Evolutionary conservation across 2,888 invertebrate species (phyloP), one percentile per base, ranked within the genome.

Genomic region (Aethes cnicana): DNA sequence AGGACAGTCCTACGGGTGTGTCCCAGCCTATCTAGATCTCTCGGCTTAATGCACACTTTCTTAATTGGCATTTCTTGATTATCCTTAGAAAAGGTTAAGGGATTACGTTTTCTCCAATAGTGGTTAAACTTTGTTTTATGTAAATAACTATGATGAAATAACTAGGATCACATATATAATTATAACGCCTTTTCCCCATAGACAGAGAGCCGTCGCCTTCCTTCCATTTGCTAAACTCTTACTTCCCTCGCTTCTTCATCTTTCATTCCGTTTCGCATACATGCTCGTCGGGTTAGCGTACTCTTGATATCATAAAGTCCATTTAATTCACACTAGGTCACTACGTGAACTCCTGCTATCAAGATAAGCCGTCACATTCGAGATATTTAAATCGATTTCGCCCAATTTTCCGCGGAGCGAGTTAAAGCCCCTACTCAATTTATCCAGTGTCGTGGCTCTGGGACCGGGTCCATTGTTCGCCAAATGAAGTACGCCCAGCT

Each of bases 381-480:
- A 85, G 86, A 86, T 85, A 86, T 88, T 87, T 87, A 89, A 89
- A 89, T 89, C 86, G 88, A 89, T 88, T 89, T 87, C 78, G 81
- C 80, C 83, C 86, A 85, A 86, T 89, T 89, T 88, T 84, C 85
- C 85, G 81, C 81, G 81, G 83, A 79, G 79, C 84, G 71, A 77
- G 77, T 78, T 73, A 77, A 80, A 75, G 74, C 82, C 67, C 77
- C 72, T n/a, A 84, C 72, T 82, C 84, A 83, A 89, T 89, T 88
- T 89, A 89, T 86, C 82, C 87, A 68, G 81, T 79, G 80, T 70
- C 80, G 79, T 81, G 80, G 77, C 78, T 72, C 62, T 68, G 75
- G 73, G 79, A 72, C 72, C 74, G 72, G 68, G 65, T 68, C 82
- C 72, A 86, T 88, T 88, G 88, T 89, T 86, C 83, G 77, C 78